phyloP scores from a whole-genome alignment of 2,888 invertebrate species.

The Pedicia rivosa region DNA sequence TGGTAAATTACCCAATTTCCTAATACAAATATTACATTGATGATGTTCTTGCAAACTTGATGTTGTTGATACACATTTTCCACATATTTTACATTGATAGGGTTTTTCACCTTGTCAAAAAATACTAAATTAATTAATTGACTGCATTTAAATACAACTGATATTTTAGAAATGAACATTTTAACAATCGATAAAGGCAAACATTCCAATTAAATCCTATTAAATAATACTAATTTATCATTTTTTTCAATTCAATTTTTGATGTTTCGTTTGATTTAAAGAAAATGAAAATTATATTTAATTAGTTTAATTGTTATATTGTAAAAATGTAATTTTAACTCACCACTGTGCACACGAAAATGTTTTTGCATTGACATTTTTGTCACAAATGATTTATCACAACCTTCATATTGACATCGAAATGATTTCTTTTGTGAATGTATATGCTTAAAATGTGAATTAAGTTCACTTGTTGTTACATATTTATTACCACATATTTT shows the following conservation, averaged over 20 bases:
- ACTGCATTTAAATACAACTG: too few relatives aligned
- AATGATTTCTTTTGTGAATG: conserved; percentile 13
- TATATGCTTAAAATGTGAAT: conserved; percentile 14
- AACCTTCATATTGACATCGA: conserved; percentile 13
- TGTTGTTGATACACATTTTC: conserved; percentile 12
- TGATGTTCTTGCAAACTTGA: conserved; percentile 14
- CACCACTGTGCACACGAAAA: conserved; percentile 13
- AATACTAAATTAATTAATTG: too few relatives aligned
- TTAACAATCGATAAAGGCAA: too few relatives aligned
- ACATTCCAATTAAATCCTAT: too few relatives aligned
- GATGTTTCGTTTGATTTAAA: too few relatives aligned
- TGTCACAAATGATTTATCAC: conserved; percentile 13
- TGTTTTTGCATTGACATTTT: conserved; percentile 14
- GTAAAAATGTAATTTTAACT: too few relatives aligned
- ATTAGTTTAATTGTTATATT: too few relatives aligned
- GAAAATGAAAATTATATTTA: too few relatives aligned
- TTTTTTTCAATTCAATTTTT: too few relatives aligned
- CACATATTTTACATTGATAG: conserved; percentile 12
- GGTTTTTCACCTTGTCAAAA: conserved; percentile 14
- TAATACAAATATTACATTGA: conserved; percentile 11
- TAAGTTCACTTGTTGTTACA: conserved; percentile 15
- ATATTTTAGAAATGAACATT: too few relatives aligned
- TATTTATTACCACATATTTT: conserved; percentile 13
- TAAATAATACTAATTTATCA: too few relatives aligned
- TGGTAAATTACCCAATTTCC: conserved; percentile 10